phyloP scores from a whole-genome alignment of 1,140 invertebrate species.

The Drepana arcuata region DNA sequence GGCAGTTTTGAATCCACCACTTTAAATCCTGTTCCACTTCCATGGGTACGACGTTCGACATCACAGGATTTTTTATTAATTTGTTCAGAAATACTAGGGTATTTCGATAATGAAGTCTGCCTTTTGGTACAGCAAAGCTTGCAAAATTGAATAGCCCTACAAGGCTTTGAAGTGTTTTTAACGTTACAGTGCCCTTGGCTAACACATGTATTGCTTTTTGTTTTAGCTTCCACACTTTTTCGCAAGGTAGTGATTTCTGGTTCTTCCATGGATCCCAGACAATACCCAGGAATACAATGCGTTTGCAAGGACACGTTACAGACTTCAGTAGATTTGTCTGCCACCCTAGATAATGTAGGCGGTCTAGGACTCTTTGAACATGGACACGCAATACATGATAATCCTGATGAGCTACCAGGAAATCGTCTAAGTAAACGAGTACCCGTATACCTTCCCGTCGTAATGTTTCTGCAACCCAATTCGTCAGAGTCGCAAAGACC shows the following conservation, averaged over 20 bases:
- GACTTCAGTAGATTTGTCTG: slow-evolving; percentile 30
- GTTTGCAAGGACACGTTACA: slow-evolving; percentile 23
- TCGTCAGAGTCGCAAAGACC: slow-evolving; percentile 19
- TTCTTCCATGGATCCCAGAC: slow-evolving; percentile 30
- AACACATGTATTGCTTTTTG: slow-evolving; percentile 12
- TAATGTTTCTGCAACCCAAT: slow-evolving; percentile 36
- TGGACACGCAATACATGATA: not conserved
- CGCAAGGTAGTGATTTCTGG: slow-evolving; percentile 18
- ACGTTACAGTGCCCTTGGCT: slow-evolving; percentile 6
- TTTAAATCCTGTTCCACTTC: not conserved
- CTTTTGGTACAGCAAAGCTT: slow-evolving; percentile 67
- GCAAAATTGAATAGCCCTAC: slow-evolving; percentile 44
- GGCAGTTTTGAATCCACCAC: slow-evolving; percentile 15
- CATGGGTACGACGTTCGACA: not conserved
- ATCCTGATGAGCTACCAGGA: slow-evolving; percentile 14
- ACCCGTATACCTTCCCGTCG: slow-evolving; percentile 15
- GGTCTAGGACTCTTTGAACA: slow-evolving; percentile 1
- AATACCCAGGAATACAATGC: slow-evolving; percentile 32
- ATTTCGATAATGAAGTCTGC: slow-evolving; percentile 30
- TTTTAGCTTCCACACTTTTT: slow-evolving; percentile 12
- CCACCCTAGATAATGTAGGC: slow-evolving; percentile 23
- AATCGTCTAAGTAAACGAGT: slow-evolving; percentile 30
- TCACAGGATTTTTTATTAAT: not conserved
- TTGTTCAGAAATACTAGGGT: slow-evolving; percentile 8
- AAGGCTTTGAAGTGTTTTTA: slow-evolving; percentile 16